Conservation (phyloP, 2,113 vertebrate genomes). For the Pedionomus torquatus region DNA sequence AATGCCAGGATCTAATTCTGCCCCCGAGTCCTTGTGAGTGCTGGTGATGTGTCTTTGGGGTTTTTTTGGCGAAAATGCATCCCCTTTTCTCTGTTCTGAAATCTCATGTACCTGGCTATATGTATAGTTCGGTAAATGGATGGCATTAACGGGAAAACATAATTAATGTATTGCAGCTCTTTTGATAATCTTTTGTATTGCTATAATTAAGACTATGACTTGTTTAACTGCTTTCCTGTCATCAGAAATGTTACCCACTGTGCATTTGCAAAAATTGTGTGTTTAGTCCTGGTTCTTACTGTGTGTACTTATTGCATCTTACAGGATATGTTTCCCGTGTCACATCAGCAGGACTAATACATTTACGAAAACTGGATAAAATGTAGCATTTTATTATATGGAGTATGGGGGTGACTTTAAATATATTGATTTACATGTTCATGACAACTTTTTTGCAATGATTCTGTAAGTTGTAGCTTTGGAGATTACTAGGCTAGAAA, state of each 20-base stretch:
- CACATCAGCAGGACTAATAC: neutral
- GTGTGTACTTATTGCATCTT: neutral
- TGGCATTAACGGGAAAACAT: neutral
- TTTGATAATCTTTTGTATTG: constrained; percentile 15
- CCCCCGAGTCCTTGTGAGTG: neutral
- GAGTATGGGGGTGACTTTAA: neutral
- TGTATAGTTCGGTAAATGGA: neutral
- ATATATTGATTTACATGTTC: neutral
- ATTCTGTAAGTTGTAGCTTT: neutral
- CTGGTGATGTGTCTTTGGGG: neutral
- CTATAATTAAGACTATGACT: constrained; percentile 2
- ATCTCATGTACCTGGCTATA: neutral
- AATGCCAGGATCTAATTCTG: neutral
- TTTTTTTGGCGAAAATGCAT: neutral
- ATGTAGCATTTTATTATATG: constrained; percentile 43
- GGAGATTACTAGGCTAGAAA: neutral
- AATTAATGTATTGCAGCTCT: neutral
- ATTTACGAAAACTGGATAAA: neutral
- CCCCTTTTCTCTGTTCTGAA: neutral
- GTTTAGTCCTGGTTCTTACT: neutral
- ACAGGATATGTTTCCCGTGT: neutral
- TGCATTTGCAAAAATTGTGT: neutral
- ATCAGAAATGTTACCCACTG: neutral
- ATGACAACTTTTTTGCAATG: neutral
- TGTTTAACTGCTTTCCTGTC: neutral